Evolutionary conservation across 2,888 invertebrate species (phyloP).

Genomic region (Alloplasta piceator): DNA sequence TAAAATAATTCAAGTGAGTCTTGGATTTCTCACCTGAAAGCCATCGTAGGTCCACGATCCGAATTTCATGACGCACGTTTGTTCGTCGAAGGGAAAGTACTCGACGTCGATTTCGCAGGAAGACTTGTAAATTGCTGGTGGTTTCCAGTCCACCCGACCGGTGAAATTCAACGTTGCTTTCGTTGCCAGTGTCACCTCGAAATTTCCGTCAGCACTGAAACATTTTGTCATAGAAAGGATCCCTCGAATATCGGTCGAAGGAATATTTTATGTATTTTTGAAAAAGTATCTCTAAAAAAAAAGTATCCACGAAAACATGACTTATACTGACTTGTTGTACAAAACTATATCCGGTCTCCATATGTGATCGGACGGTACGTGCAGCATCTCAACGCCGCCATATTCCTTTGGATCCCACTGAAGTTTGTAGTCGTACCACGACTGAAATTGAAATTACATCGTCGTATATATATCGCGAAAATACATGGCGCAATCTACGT

Average conservation of each 20-base stretch:
- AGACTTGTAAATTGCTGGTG: constrained; percentile 96
- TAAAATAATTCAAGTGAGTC: too few species aligned
- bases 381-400: constrained; percentile 93
- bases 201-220: constrained; percentile 92
- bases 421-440: constrained; percentile 94
- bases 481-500: neutral
- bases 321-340: constrained; percentile 90
- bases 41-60: constrained; percentile 94
- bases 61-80: constrained; percentile 94
- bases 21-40: constrained; percentile 86
- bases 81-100: constrained; percentile 94
- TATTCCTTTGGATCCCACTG: constrained; percentile 94
- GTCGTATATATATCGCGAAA: neutral
- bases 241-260: neutral
- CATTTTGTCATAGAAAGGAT: neutral
- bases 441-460: constrained; percentile 84
- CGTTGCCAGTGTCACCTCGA: constrained; percentile 92
- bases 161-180: constrained; percentile 92
- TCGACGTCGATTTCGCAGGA: constrained; percentile 94
- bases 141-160: constrained; percentile 94
- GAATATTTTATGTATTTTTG: neutral
- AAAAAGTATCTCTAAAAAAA: constrained; percentile 9
- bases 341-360: constrained; percentile 93
- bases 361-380: constrained; percentile 93
- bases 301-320: constrained; percentile 6